These are phyloP conservation scores for Halcyon senegalensis DNA, from an alignment of 2,113 vertebrate genomes.

Conservation along the genomic window DNA sequence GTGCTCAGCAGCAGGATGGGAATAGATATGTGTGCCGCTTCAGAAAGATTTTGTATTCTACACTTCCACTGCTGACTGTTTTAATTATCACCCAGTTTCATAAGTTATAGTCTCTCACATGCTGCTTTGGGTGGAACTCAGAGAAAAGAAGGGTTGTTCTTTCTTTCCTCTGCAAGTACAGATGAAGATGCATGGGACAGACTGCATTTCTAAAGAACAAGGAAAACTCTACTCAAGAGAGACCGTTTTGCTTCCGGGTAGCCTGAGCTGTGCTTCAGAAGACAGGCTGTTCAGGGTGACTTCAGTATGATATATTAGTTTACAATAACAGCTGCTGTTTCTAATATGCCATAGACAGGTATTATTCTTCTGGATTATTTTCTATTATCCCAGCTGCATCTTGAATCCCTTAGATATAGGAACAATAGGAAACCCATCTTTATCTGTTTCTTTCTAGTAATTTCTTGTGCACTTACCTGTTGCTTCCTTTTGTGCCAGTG, in stretches of 20 bases:
- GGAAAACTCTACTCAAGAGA: background rate
- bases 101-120: background rate
- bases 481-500: background rate
- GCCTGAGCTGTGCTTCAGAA: fast-evolving
- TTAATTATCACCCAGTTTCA: background rate
- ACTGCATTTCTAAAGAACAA: background rate
- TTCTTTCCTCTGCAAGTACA: background rate
- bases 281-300: background rate
- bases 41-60: background rate
- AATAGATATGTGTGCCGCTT: background rate
- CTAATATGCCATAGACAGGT: background rate
- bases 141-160: background rate
- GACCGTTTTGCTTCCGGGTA: background rate
- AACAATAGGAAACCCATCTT: background rate
- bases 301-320: background rate
- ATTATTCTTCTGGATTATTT: background rate
- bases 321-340: background rate
- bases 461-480: background rate
- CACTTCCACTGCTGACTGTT: background rate
- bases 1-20: background rate
- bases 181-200: background rate
- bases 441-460: background rate
- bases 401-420: background rate
- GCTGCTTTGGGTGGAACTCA: background rate
- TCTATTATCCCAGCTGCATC: background rate